Evolutionary conservation across 2,888 invertebrate species (phyloP).

Genomic region (Volucella inanis): DNA sequence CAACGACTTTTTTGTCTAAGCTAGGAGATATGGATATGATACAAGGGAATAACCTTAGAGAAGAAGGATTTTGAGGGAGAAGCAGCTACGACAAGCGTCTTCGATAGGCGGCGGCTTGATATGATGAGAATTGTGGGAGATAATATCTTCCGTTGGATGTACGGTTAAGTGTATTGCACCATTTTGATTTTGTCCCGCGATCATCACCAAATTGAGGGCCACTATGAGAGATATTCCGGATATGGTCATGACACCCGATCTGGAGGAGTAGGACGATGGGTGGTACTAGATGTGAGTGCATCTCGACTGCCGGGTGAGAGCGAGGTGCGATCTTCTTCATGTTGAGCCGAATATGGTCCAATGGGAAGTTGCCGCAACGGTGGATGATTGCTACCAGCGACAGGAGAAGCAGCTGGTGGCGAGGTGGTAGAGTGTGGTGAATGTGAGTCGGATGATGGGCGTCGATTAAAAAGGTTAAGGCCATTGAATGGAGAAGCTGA

Average conservation of each 20-base stretch:
- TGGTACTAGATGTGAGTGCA: conserved; percentile 55
- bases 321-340: conserved; percentile 74
- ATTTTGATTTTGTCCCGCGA: conserved; percentile 38
- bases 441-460: conserved; percentile 84
- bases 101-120: conserved; percentile 65
- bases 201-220: conserved; percentile 62
- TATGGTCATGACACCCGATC: conserved; percentile 83
- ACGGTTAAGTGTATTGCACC: conserved; percentile 71
- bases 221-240: conserved; percentile 75
- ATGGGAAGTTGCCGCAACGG: conserved; percentile 56
- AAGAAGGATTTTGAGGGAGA: conserved; percentile 25
- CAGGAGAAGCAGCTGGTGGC: conserved; percentile 76
- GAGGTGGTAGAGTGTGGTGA: conserved; percentile 85
- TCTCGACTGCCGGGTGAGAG: conserved; percentile 70
- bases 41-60: conserved; percentile 50
- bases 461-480: conserved; percentile 79
- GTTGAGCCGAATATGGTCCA: conserved; percentile 39
- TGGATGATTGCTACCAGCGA: conserved; percentile 59
- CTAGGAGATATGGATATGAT: conserved; percentile 70
- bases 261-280: conserved; percentile 78
- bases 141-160: conserved; percentile 60
- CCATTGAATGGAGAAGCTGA: conserved; percentile 83
- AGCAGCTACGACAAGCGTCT: not conserved
- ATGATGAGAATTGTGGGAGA: conserved; percentile 71
- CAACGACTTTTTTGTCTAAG: conserved; percentile 65